These are phyloP conservation scores for Ariopsis seemanni DNA, from an alignment of 2,113 vertebrate species.

Conservation along the genomic window DNA sequence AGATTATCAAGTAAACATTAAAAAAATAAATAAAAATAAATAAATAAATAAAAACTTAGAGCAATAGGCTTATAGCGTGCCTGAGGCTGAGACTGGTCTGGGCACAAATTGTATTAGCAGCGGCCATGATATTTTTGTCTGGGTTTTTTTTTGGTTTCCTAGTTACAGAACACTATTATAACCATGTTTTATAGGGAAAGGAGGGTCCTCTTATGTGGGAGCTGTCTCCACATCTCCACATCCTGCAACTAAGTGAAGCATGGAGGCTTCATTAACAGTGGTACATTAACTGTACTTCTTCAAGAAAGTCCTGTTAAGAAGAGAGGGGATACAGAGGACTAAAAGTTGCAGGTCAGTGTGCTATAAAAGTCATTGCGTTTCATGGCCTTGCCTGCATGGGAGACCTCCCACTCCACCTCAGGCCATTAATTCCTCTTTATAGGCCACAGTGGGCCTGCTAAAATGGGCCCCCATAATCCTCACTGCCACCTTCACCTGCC, in stretches of 20 bases:
- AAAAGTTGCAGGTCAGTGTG: slow-evolving; percentile 68
- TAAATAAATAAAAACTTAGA: not conserved
- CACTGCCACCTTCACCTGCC: slow-evolving; percentile 70
- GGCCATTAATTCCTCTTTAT: slow-evolving; percentile 77
- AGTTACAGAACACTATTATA: slow-evolving; percentile 16
- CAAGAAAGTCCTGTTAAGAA: slow-evolving; percentile 58
- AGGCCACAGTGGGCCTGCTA: slow-evolving; percentile 61
- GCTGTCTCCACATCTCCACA: slow-evolving; percentile 17
- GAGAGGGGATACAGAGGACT: slow-evolving; percentile 53
- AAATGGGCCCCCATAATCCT: slow-evolving; percentile 70
- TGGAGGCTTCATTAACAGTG: slow-evolving; percentile 70
- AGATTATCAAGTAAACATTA: not conserved
- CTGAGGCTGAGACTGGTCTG: not conserved
- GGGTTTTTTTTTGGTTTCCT: not conserved
- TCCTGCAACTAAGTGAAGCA: slow-evolving; percentile 55
- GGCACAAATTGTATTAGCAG: not conserved
- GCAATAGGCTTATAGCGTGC: not conserved
- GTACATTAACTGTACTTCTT: slow-evolving; percentile 76
- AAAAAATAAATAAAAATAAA: not conserved
- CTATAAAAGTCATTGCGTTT: slow-evolving; percentile 77
- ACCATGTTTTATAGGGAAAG: slow-evolving; percentile 55
- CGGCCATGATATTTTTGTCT: not conserved
- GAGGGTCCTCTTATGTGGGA: slow-evolving; percentile 53
- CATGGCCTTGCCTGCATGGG: slow-evolving; percentile 66
- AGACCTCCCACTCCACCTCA: slow-evolving; percentile 71